phyloP scores from a whole-genome alignment of 2,888 invertebrate genomes.

The Pyrocoelia pectoralis region DNA sequence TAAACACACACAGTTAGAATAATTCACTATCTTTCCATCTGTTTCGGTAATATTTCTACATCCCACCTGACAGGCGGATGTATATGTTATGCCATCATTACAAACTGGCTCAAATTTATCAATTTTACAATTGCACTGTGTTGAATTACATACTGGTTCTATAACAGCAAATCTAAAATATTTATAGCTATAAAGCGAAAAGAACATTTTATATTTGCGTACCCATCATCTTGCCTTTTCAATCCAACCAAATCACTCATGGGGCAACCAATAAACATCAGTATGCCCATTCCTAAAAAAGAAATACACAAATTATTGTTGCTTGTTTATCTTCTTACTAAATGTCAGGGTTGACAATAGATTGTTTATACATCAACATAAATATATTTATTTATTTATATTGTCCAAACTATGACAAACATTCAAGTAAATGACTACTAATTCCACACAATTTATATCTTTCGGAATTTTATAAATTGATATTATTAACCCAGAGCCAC shows the following conservation, averaged over 20 bases:
- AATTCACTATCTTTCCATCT: slow-evolving; percentile 67
- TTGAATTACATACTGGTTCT: slow-evolving; percentile 70
- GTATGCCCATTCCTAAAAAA: slow-evolving; percentile 75
- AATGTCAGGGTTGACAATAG: too few species aligned
- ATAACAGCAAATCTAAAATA: slow-evolving; percentile 48
- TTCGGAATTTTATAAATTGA: too few species aligned
- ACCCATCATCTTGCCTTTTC: slow-evolving; percentile 56
- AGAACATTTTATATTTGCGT: slow-evolving; percentile 39
- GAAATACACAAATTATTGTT: neutral
- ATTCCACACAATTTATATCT: too few species aligned
- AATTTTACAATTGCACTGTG: slow-evolving; percentile 75
- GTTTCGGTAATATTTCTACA: slow-evolving; percentile 70
- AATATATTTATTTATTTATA: too few species aligned
- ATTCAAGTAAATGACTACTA: too few species aligned
- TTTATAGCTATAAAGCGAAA: neutral
- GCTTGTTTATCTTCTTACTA: too few species aligned
- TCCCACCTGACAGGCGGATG: slow-evolving; percentile 91
- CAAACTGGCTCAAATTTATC: slow-evolving; percentile 86
- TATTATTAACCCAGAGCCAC: too few species aligned
- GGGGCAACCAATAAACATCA: slow-evolving; percentile 91
- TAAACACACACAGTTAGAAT: slow-evolving; percentile 65
- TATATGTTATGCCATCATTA: slow-evolving; percentile 81
- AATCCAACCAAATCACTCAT: slow-evolving; percentile 83
- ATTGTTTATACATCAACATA: too few species aligned
- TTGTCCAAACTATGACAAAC: too few species aligned